Base-by-base conservation (phyloP, 2,113 vertebrate species). In the Laterallus jamaicensis region DNA sequence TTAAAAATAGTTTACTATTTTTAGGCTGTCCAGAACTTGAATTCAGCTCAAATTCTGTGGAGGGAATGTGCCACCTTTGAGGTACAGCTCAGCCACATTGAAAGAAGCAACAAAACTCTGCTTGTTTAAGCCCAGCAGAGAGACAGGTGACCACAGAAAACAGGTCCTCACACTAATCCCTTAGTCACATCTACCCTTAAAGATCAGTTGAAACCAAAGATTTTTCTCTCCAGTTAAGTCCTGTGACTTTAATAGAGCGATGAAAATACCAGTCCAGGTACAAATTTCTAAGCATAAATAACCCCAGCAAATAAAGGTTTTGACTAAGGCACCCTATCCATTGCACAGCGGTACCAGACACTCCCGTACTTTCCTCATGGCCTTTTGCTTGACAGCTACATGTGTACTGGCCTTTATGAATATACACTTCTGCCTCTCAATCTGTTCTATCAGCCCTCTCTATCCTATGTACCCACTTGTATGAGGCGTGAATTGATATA, bases 401-500 rank as follows among this genome's bases (percentile, higher is more conserved):
- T 59, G 93, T 84, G 66, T 94, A 85, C 86, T 95, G 91, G 86
- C 96, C 95, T 94, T 78, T 85, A 67, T 76, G 83, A 96, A 89
- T 49, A 94, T 69, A 89, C 70, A 63, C 81, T 93, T 94, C 92
- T 97, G 73, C 83, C 66, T 94, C 84, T 89, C 91, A 92, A 80
- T 94, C 95, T 96, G 81, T 94, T 96, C 92, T 69, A 68, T 86
- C 95, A 94, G 47, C 85, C 93, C 71, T 96, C 91, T 91, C 88
- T 76, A 64, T 73, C 84, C 88, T 86, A 91, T 67, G 13, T 93
- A 89, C 93, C 90, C 90, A 84, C 92, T 96, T 70, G 82, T 84
- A 82, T 97, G 84, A 96, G 83, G 93, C 26, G 15, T 94, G 93
- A 94, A 80, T 93, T 96, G 87, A 90, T 96, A 67, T 94, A 96